Percentiles rank a stretch among this genome's conserved stretches.
Evolutionary conservation across 2,888 invertebrate species (phyloP).

Genomic region (Caenorhabditis panamensis): DNA sequence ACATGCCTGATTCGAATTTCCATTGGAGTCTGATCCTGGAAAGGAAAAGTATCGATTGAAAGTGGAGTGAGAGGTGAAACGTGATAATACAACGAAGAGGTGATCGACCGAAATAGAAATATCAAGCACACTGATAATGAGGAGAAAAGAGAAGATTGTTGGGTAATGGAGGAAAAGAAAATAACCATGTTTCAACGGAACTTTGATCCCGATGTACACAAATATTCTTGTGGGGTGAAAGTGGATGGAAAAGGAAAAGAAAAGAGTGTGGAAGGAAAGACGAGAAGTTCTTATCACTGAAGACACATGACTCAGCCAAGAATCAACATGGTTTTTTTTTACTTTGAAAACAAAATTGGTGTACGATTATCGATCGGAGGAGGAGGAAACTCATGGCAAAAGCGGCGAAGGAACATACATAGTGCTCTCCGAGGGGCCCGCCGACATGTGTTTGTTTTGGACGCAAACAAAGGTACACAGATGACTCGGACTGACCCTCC

Average conservation of each 20-base stretch:
- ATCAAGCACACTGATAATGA: slow-evolving; percentile 8
- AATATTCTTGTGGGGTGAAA: neutral
- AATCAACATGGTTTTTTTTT: slow-evolving; percentile 14
- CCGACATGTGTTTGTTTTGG: slow-evolving; percentile 52
- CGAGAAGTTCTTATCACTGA: slow-evolving; percentile 21
- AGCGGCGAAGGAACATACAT: slow-evolving; percentile 28
- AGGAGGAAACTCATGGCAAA: slow-evolving; percentile 30
- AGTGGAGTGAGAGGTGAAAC: neutral
- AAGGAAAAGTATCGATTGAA: slow-evolving; percentile 22
- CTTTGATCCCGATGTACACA: neutral
- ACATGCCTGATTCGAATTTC: slow-evolving; percentile 58
- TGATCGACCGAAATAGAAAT: slow-evolving; percentile 34
- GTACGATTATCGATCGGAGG: slow-evolving; percentile 58
- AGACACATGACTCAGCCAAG: slow-evolving; percentile 25
- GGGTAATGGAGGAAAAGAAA: neutral
- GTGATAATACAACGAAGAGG: slow-evolving; percentile 2
- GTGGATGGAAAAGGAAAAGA: neutral
- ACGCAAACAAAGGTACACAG: slow-evolving; percentile 58
- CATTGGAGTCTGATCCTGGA: slow-evolving; percentile 29
- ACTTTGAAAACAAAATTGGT: slow-evolving; percentile 22
- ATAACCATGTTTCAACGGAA: neutral
- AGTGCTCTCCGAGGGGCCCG: slow-evolving; percentile 16
- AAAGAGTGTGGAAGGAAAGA: neutral
- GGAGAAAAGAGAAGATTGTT: neutral
- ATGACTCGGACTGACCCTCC: slow-evolving; percentile 32